These are phyloP conservation scores for Halcyon smyrnensis DNA, from an alignment of 2,797 vertebrate genomes.

Conservation along the genomic window DNA sequence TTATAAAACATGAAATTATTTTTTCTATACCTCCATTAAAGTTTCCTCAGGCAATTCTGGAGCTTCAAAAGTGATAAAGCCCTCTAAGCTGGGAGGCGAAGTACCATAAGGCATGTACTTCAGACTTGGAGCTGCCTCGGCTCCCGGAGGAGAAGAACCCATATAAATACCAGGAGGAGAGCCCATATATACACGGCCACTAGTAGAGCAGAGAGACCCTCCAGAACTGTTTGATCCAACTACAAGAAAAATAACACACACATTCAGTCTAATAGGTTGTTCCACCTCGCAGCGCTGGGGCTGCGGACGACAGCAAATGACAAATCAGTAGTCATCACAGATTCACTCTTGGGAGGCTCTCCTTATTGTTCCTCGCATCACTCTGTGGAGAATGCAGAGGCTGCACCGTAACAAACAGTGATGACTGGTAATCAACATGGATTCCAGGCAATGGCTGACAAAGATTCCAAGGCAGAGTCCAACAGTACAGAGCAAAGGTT, in stretches of 20 bases:
- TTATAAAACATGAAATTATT: neutral
- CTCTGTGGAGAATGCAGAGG: neutral
- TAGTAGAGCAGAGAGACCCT: constrained; percentile 93
- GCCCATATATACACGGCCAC: constrained; percentile 87
- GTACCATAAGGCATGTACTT: constrained; percentile 94
- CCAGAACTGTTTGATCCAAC: constrained; percentile 94
- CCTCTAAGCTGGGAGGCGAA: constrained; percentile 94
- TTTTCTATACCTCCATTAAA: constrained; percentile 92
- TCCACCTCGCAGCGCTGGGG: neutral
- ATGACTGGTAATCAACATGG: neutral
- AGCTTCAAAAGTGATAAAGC: constrained; percentile 96
- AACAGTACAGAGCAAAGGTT: neutral
- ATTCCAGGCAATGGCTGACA: neutral
- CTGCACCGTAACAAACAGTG: neutral
- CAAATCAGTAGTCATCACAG: neutral
- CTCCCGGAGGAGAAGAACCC: constrained; percentile 89
- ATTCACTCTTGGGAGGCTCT: neutral
- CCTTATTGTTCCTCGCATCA: neutral
- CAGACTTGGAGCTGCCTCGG: constrained; percentile 88
- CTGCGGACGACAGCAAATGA: neutral
- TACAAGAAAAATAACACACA: constrained; percentile 69
- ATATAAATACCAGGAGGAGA: constrained; percentile 89
- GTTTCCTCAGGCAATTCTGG: constrained; percentile 97
- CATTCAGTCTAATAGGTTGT: constrained; percentile 3
- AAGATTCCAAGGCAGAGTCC: neutral